These are phyloP conservation scores for Neosalanx taihuensis DNA, from an alignment of 2,797 vertebrate genomes.

Conservation along the genomic window DNA sequence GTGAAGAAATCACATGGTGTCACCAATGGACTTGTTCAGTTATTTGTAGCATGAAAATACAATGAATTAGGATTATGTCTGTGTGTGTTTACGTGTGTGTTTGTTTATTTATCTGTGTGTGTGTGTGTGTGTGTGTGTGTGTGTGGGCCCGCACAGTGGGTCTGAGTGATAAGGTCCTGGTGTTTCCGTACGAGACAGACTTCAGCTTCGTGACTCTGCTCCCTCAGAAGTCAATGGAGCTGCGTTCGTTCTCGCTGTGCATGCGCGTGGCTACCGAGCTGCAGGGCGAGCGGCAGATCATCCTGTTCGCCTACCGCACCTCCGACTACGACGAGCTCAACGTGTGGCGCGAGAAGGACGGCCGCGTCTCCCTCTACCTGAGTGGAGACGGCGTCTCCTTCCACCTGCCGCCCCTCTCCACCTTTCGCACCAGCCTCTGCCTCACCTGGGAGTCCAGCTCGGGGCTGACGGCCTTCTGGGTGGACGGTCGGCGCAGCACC, in stretches of 20 bases:
- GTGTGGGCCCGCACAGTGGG: constrained; percentile 47
- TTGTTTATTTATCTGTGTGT: neutral
- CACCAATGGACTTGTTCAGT: too few relatives aligned
- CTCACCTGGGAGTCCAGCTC: constrained; percentile 74
- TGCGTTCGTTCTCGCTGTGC: constrained; percentile 75
- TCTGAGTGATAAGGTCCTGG: constrained; percentile 67
- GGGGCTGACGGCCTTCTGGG: constrained; percentile 69
- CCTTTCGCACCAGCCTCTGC: constrained; percentile 76
- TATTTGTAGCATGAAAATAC: too few relatives aligned
- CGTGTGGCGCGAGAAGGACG: constrained; percentile 77
- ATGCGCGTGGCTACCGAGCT: constrained; percentile 75
- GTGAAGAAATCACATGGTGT: too few relatives aligned
- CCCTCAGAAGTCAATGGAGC: constrained; percentile 69
- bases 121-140: neutral
- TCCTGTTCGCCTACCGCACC: constrained; percentile 78
- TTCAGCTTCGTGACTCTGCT: constrained; percentile 74
- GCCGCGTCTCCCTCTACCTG: constrained; percentile 74
- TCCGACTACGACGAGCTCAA: constrained; percentile 77
- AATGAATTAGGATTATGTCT: neutral
- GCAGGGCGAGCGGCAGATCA: constrained; percentile 71
- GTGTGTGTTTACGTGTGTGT: neutral
- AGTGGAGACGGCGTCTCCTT: constrained; percentile 72
- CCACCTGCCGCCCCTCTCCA: constrained; percentile 67
- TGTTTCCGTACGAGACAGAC: constrained; percentile 78
- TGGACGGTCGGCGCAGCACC: constrained; percentile 67